Evolutionary conservation across 2,113 vertebrate species (phyloP).

Genomic region (Pampusana beccarii): DNA sequence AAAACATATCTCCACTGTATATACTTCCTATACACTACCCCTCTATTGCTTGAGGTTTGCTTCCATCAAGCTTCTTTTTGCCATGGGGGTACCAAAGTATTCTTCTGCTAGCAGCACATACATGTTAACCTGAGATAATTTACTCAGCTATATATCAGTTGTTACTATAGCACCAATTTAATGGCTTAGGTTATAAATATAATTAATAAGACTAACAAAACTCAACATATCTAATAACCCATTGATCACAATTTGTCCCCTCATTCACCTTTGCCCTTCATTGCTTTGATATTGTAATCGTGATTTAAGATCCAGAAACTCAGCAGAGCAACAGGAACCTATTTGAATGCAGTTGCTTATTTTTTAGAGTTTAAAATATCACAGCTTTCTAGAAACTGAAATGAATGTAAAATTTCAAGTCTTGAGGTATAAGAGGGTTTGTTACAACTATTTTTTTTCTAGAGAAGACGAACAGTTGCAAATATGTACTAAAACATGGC

Average conservation of each 20-base stretch:
- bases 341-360: not conserved
- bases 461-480: not conserved
- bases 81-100: not conserved
- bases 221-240: conserved; percentile 71
- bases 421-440: not conserved
- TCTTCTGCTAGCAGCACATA: not conserved
- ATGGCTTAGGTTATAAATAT: conserved; percentile 78
- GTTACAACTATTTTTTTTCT: not conserved
- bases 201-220: conserved; percentile 70
- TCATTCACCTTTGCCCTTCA: conserved; percentile 52
- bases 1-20: not conserved
- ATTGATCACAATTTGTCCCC: conserved; percentile 77
- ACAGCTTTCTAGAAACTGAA: not conserved
- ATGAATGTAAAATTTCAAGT: not conserved
- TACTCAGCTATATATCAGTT: conserved; percentile 73
- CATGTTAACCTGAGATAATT: conserved; percentile 59
- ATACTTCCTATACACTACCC: not conserved
- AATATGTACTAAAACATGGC: not conserved
- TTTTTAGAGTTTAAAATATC: not conserved
- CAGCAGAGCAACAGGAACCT: not conserved
- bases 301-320: conserved; percentile 44
- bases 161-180: conserved; percentile 62
- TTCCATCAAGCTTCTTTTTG: not conserved
- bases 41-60: not conserved
- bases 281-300: conserved; percentile 12